A percentile compares a stretch with the other conserved stretches of the same genome.
Conservation (phyloP, 1,140 invertebrate species). For the Schlechtendalia chinensis region DNA sequence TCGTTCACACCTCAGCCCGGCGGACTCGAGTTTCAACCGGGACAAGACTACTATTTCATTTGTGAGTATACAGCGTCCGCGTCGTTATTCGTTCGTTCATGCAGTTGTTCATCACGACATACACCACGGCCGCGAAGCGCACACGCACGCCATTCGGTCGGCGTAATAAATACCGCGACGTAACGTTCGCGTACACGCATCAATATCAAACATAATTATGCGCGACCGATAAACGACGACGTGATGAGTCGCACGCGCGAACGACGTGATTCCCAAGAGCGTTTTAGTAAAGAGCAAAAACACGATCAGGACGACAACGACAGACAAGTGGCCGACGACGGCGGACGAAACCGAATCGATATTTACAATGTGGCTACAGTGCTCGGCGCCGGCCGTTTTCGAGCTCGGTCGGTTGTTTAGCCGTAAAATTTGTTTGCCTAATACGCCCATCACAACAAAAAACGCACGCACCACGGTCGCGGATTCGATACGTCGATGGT, state of each 20-base stretch:
- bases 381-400: not conserved
- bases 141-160: too few relatives aligned
- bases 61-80: constrained; percentile 62
- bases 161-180: too few relatives aligned
- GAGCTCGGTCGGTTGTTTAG: not conserved
- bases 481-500: too few relatives aligned
- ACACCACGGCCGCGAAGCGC: too few relatives aligned
- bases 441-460: too few relatives aligned
- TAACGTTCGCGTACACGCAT: too few relatives aligned
- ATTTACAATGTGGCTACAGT: not conserved
- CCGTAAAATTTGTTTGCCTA: not conserved
- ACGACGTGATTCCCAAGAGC: constrained; percentile 4
- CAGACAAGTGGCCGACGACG: constrained; percentile 3
- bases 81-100: not conserved
- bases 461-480: too few relatives aligned
- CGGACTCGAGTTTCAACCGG: constrained; percentile 88
- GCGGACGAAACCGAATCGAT: constrained; percentile 4
- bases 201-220: too few relatives aligned
- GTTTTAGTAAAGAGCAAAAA: not conserved
- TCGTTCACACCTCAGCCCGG: constrained; percentile 93
- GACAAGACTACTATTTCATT: constrained; percentile 95
- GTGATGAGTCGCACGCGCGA: not conserved
- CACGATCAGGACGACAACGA: not conserved
- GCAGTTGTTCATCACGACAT: too few relatives aligned
- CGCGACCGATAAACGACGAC: not conserved